Evolutionary conservation across 1,140 invertebrate genomes (phyloP).

Genomic region (Lordiphosa collinella): DNA sequence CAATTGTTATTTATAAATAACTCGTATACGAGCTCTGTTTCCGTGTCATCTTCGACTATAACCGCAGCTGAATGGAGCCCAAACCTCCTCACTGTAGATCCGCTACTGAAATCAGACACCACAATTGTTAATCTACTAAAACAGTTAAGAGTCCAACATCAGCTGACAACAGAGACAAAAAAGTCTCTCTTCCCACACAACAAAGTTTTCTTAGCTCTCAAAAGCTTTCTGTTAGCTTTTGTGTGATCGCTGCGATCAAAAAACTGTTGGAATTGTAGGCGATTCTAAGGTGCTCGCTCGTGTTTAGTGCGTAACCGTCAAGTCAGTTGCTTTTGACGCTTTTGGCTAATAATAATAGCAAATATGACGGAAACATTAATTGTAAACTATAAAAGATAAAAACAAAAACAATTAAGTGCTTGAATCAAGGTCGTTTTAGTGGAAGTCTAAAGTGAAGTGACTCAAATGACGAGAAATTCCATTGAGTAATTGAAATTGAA

Average conservation of each 20-base stretch:
- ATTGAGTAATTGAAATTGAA: slow-evolving; percentile 41
- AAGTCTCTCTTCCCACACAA: neutral
- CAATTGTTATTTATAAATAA: too few species aligned
- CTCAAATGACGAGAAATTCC: slow-evolving; percentile 26
- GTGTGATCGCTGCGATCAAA: slow-evolving; percentile 29
- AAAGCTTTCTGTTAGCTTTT: slow-evolving; percentile 33
- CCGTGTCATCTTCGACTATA: too few species aligned
- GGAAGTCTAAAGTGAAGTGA: slow-evolving; percentile 10
- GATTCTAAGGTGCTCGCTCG: slow-evolving; percentile 47
- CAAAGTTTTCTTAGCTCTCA: slow-evolving; percentile 6
- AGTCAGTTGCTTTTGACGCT: slow-evolving; percentile 47
- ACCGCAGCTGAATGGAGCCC: too few species aligned
- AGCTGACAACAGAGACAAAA: neutral
- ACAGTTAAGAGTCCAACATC: neutral
- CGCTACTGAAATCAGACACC: too few species aligned
- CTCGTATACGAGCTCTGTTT: too few species aligned
- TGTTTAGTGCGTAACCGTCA: slow-evolving; percentile 42
- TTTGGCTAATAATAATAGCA: slow-evolving; percentile 63
- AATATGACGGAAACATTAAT: slow-evolving; percentile 38
- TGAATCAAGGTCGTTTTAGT: slow-evolving; percentile 49
- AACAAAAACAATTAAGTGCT: slow-evolving; percentile 22
- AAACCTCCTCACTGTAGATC: too few species aligned
- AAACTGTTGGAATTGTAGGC: slow-evolving; percentile 19
- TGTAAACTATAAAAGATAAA: slow-evolving; percentile 16
- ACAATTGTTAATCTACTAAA: too few species aligned